Percentiles rank a stretch among this genome's conserved stretches.
Conservation (phyloP, 2,888 invertebrate genomes). For the Nipponacmea schrenckii region DNA sequence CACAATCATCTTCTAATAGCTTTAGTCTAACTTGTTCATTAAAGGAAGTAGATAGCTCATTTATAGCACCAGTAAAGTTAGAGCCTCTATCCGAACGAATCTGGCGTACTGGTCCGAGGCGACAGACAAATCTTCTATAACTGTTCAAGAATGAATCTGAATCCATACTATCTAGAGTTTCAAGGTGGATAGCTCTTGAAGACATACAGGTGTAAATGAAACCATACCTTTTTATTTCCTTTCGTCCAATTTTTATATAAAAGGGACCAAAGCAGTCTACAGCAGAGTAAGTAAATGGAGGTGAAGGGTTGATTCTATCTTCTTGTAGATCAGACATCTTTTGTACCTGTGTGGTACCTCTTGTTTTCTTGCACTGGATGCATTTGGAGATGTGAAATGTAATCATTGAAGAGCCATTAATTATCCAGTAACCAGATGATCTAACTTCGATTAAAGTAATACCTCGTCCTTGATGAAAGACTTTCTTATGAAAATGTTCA, state of each 20-base stretch:
- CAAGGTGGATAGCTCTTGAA: too few species aligned
- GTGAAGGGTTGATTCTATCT: constrained; percentile 12
- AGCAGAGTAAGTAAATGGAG: constrained; percentile 22
- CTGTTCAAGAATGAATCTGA: constrained; percentile 38
- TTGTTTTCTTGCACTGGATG: constrained; percentile 3
- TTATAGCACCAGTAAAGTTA: constrained; percentile 35
- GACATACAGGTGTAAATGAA: constrained; percentile 60
- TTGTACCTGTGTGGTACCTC: background rate
- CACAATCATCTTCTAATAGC: constrained; percentile 1
- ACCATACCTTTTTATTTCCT: constrained; percentile 50
- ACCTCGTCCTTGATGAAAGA: background rate
- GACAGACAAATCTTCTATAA: constrained; percentile 11
- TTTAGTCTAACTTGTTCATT: background rate
- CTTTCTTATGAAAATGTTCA: constrained; percentile 9
- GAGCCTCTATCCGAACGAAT: constrained; percentile 35
- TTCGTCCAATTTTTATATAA: constrained; percentile 42
- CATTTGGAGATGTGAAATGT: background rate
- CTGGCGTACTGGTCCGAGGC: constrained; percentile 33
- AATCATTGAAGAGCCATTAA: background rate
- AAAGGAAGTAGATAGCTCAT: too few species aligned
- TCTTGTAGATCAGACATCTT: constrained; percentile 23
- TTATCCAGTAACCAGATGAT: background rate
- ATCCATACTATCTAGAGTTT: constrained; percentile 32
- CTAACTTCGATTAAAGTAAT: background rate
- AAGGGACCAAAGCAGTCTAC: constrained; percentile 29